Base-by-base conservation (phyloP, 2,888 invertebrate genomes). In the Zelleria hepariella region DNA sequence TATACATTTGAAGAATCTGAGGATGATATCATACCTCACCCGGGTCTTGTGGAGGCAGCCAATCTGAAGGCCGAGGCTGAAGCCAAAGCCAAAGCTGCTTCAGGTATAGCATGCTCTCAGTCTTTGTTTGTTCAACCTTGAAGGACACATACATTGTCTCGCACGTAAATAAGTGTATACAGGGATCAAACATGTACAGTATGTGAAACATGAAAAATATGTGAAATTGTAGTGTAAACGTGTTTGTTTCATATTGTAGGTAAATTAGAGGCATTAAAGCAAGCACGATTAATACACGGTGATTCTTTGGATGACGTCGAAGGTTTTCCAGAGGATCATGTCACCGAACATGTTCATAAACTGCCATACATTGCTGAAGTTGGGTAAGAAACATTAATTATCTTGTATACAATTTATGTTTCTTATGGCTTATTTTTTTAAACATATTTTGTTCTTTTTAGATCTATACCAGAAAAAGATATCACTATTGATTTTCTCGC, bases 1-100 rank as follows among this genome's bases (percentile, higher is more conserved):
- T 90, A 90, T 59, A 90, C 89, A 0, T 90, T 90, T 65, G 89
- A 90, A 66, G 89, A 90, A 65, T 90, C 89, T 0, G 89, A 90
- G 73, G 89, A 89, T 61, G 89, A 89, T 61, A 86, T 89, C 60
- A 82, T 77, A 49, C 86, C 86, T 20, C 86, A 84, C 64, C 86
- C 82, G 27, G 82, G 85, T 7, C 84, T 87, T 62, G 75, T 84
- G 32, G 86, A 85, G 63, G 62, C 67, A 25, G 51, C 68, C 21
- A 84, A 82, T 62, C 1, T 18, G 0, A 47, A 57, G 24, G 21
- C 21, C 6, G 57, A 57, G 23, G 64, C 67, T 49, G 82, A 82
- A 24, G 65, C 67, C 2, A 80, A 77, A 63, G 64, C 69, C 0
- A 77, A 74, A 63, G 68, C 70, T 54, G 61, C 63, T 3, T 62